A percentile compares a stretch with the other conserved stretches of the same genome.
Conservation (phyloP, 2,797 vertebrate species). For the Anas flavirostris region DNA sequence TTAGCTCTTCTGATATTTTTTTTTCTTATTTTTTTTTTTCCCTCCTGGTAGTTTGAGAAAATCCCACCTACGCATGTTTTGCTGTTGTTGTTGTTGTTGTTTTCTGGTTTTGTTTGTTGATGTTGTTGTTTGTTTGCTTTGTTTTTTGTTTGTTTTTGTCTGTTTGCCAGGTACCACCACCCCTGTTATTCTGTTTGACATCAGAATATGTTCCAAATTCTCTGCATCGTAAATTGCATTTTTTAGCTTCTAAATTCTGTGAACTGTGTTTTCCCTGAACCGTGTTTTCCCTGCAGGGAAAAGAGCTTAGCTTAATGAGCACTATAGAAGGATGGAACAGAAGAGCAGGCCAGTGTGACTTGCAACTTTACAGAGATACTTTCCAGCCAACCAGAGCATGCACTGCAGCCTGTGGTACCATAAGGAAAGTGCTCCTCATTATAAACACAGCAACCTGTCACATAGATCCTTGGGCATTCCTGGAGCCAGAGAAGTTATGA, state of each 20-base stretch:
- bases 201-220: background rate
- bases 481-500: background rate
- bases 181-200: background rate
- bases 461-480: background rate
- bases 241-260: background rate
- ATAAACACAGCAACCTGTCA: background rate
- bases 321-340: too few species aligned
- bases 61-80: background rate
- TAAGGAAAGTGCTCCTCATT: background rate
- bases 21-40: too few species aligned
- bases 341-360: background rate
- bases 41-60: background rate
- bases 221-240: background rate
- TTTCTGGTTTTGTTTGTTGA: background rate
- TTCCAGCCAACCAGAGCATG: background rate
- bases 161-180: background rate
- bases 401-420: background rate
- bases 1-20: background rate
- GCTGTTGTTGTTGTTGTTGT: too few species aligned
- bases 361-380: background rate
- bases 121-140: background rate
- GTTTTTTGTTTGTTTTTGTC: background rate
- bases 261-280: background rate
- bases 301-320: background rate
- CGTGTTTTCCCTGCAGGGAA: background rate